Base-by-base conservation (phyloP, 2,888 invertebrate species). In the Taphrorychus bicolor region DNA sequence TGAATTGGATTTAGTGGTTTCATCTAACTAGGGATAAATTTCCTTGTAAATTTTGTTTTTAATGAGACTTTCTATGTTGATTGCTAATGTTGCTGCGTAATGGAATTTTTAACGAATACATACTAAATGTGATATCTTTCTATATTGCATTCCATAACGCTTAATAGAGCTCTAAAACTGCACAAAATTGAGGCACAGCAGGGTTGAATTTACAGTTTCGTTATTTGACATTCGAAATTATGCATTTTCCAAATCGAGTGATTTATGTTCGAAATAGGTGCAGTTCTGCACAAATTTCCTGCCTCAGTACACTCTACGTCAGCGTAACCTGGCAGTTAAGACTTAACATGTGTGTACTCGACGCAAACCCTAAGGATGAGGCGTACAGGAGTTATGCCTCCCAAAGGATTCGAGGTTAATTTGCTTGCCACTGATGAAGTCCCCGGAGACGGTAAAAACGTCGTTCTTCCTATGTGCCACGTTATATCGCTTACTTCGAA, bases 341-440 rank as follows among this genome's bases (percentile, higher is more conserved):
- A 56, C 40, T 57, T 63, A 56, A 58, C 64, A 64, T 64, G 64
- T 64, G 42, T 11, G 49, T n/a, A n/a, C n/a, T n/a, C n/a, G n/a
- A n/a, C n/a, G n/a, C 48, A 45, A 40, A 59, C 41, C 41, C 56
- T 24, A 63, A 77, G 78, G 78, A 79, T 80, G 77, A 79, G 78
- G 79, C 77, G 58, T 59, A 53, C 75, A 75, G 79, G 78, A 81
- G 78, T 81, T 81, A 81, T 81, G 78, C 73, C 75, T 78, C 77
- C 75, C 21, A 56, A 79, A 74, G 81, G 76, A 73, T 77, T 75
- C 74, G 75, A 76, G 79, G 80, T 80, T 81, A 81, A 81, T 81
- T 81, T 79, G 80, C 77, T 81, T 80, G 76, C 77, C 77, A 78
- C 77, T 80, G 80, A 81, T 80, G 80, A 80, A 77, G 80, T 81